Conservation (phyloP, 1,140 invertebrate species). For the Anoplolepis gracilipes region DNA sequence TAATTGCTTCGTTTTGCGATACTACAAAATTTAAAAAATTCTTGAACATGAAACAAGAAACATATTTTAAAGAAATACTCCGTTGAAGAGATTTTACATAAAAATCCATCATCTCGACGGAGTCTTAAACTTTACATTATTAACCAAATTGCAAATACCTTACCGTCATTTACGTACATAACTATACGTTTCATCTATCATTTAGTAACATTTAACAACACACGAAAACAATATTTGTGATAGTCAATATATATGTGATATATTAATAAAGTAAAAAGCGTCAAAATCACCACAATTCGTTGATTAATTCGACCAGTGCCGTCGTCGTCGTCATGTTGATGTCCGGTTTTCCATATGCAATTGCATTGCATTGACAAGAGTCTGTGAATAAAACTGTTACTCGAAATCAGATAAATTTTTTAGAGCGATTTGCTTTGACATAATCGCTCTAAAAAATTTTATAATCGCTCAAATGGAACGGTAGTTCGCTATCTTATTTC, state of each 20-base stretch:
- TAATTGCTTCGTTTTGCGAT: slow-evolving; percentile 12
- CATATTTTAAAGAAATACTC: background rate
- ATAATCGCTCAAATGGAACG: background rate
- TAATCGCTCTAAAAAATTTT: too few species aligned
- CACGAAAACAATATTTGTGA: slow-evolving; percentile 22
- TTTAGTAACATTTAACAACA: slow-evolving; percentile 21
- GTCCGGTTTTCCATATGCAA: background rate
- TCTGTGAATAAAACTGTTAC: slow-evolving; percentile 14
- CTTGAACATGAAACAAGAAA: background rate
- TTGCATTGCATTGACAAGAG: background rate
- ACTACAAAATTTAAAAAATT: background rate
- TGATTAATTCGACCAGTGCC: slow-evolving; percentile 10
- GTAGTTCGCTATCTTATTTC: slow-evolving; percentile 1
- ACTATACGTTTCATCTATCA: slow-evolving; percentile 7
- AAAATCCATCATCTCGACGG: background rate
- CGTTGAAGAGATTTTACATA: background rate
- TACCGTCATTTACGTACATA: background rate
- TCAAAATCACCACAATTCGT: slow-evolving; percentile 30
- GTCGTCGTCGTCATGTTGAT: background rate
- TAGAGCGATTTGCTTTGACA: background rate
- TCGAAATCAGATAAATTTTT: background rate
- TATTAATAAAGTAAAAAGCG: slow-evolving; percentile 45
- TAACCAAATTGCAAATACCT: background rate
- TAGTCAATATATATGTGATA: slow-evolving; percentile 18
- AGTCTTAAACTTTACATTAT: background rate